Conservation (phyloP, 2,888 invertebrate genomes). For the Ophion ventricosus region DNA sequence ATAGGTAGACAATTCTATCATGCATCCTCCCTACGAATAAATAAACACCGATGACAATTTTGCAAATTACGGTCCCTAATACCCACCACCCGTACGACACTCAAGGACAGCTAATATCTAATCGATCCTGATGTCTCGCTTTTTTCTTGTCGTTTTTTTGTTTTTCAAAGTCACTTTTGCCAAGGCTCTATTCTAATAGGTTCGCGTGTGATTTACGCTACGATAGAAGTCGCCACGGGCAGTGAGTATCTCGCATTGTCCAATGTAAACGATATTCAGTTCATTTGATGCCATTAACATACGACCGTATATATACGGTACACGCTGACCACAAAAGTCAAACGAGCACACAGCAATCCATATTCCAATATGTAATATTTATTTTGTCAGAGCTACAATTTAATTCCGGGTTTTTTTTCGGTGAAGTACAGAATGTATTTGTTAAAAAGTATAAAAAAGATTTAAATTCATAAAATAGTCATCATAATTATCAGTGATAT, state of each 20-base stretch:
- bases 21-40: constrained; percentile 74
- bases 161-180: constrained; percentile 3
- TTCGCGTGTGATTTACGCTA: constrained; percentile 2
- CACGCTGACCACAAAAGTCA: constrained; percentile 65
- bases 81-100: constrained; percentile 69
- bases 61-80: constrained; percentile 65
- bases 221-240: constrained; percentile 34
- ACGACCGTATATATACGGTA: constrained; percentile 58
- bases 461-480: neutral
- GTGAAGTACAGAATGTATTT: too few species aligned
- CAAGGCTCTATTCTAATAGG: neutral
- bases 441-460: neutral
- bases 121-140: neutral
- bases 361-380: constrained; percentile 67
- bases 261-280: constrained; percentile 38
- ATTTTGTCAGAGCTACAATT: constrained; percentile 6
- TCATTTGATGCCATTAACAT: constrained; percentile 64
- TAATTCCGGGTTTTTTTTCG: too few species aligned
- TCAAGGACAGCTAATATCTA: constrained; percentile 8
- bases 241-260: constrained; percentile 59
- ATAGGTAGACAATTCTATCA: constrained; percentile 72
- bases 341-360: constrained; percentile 76
- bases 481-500: neutral
- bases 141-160: constrained; percentile 18
- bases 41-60: constrained; percentile 71